A percentile compares a stretch with the other conserved stretches of the same genome.
phyloP scores from a whole-genome alignment of 2,888 invertebrate species.

The Drosophila neonasuta region DNA sequence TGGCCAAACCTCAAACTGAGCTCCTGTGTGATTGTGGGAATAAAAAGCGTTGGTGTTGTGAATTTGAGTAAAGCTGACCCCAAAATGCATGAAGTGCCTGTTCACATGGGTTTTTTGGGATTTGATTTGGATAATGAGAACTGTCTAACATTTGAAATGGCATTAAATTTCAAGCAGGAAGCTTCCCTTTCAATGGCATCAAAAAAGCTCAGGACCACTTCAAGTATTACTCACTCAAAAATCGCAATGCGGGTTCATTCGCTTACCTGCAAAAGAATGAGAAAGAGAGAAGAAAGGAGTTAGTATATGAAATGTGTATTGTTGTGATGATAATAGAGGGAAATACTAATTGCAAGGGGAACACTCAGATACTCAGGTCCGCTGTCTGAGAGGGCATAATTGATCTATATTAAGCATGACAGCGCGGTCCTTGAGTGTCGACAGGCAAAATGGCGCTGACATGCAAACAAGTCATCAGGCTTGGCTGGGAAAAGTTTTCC shows the following conservation, averaged over 20 bases:
- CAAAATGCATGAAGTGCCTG: conserved; percentile 17
- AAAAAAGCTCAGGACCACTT: conserved; percentile 41
- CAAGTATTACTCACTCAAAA: conserved; percentile 40
- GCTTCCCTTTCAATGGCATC: conserved; percentile 21
- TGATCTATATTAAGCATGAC: conserved; percentile 69
- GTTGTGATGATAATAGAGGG: conserved; percentile 31
- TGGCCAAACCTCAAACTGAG: neutral
- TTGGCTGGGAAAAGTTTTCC: conserved; percentile 7
- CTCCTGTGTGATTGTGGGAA: conserved; percentile 52
- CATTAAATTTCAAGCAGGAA: conserved; percentile 70
- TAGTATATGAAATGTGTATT: conserved; percentile 30
- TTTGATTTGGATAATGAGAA: conserved; percentile 33
- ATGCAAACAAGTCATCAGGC: conserved; percentile 67
- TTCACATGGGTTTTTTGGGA: conserved; percentile 1
- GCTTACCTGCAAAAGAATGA: conserved; percentile 62
- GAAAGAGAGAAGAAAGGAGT: conserved; percentile 27
- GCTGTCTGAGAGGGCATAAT: conserved; percentile 48
- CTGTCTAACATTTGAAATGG: conserved; percentile 50
- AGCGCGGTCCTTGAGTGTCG: conserved; percentile 55
- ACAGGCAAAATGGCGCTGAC: conserved; percentile 59
- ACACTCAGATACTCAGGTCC: neutral
- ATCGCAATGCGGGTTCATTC: conserved; percentile 14
- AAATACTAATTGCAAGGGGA: conserved; percentile 37
- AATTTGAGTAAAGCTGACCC: conserved; percentile 2
- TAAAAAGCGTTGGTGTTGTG: conserved; percentile 14